These are phyloP conservation scores for Pyralis farinalis DNA, from an alignment of 2,888 invertebrate species.

Conservation along the genomic window DNA sequence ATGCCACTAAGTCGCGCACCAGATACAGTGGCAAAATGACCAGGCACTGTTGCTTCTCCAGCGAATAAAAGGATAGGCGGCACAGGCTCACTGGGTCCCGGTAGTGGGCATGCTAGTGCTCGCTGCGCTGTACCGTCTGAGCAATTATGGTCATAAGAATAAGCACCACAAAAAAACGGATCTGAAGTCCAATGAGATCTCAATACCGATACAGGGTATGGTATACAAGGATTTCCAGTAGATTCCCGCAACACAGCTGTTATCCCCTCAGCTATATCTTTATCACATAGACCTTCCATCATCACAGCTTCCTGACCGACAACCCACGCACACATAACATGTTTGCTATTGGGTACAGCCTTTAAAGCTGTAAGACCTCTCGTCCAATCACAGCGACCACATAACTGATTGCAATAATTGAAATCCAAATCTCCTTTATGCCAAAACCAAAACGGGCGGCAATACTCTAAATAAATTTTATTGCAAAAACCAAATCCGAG, in stretches of 20 bases:
- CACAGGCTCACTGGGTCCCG: slow-evolving; percentile 80
- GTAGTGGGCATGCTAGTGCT: slow-evolving; percentile 83
- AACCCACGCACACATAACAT: slow-evolving; percentile 86
- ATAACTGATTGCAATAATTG: slow-evolving; percentile 79
- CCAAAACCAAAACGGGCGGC: slow-evolving; percentile 87
- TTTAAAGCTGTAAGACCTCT: slow-evolving; percentile 86
- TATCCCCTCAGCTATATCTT: slow-evolving; percentile 83
- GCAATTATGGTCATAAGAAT: slow-evolving; percentile 78
- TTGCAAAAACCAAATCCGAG: slow-evolving; percentile 88
- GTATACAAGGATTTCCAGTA: slow-evolving; percentile 82
- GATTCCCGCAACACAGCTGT: slow-evolving; percentile 83
- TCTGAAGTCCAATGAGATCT: slow-evolving; percentile 88
- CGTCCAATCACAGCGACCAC: slow-evolving; percentile 84
- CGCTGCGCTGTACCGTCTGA: slow-evolving; percentile 51
- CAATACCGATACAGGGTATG: slow-evolving; percentile 84
- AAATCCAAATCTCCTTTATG: slow-evolving; percentile 83
- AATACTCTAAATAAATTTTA: slow-evolving; percentile 89
- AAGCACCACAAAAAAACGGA: slow-evolving; percentile 86
- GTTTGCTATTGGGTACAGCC: slow-evolving; percentile 84
- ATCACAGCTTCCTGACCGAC: slow-evolving; percentile 84
- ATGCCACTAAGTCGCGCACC: slow-evolving; percentile 90
- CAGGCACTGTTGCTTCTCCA: slow-evolving; percentile 89
- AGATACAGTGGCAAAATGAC: slow-evolving; percentile 87
- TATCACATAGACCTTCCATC: slow-evolving; percentile 85
- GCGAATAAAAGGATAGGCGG: slow-evolving; percentile 88